Evolutionary conservation across 2,113 vertebrate genomes (phyloP).

Genomic region (Ornithorhynchus anatinus): DNA sequence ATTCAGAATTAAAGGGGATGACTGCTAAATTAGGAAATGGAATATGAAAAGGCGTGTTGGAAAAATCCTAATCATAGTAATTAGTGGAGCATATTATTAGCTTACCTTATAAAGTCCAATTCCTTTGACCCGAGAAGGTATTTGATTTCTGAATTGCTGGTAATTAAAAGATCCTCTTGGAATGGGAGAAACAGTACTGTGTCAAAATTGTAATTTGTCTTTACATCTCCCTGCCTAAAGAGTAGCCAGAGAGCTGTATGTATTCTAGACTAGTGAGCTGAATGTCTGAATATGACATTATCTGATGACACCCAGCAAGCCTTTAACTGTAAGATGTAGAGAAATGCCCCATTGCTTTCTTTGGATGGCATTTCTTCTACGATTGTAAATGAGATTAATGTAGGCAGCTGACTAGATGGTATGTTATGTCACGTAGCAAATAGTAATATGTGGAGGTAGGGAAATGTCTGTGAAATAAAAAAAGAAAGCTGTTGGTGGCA

Average conservation of each 20-base stretch:
- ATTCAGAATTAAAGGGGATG: background rate
- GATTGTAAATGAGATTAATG: constrained; percentile 46
- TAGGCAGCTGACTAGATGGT: constrained; percentile 24
- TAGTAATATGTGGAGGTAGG: background rate
- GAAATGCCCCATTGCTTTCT: constrained; percentile 32
- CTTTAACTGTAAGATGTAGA: constrained; percentile 8
- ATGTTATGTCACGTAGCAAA: constrained; percentile 12
- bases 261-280: constrained; percentile 30
- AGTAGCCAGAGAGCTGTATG: background rate
- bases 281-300: constrained; percentile 44
- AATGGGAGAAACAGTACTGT: background rate
- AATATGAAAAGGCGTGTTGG: background rate
- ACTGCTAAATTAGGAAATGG: background rate
- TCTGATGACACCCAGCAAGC: constrained; percentile 42
- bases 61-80: constrained; percentile 10
- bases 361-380: constrained; percentile 11
- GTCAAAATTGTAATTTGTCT: background rate
- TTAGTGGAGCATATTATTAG: constrained; percentile 20
- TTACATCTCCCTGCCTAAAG: background rate
- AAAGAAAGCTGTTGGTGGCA: too few relatives aligned
- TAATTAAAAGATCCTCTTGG: background rate
- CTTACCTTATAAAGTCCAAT: background rate
- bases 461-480: too few relatives aligned
- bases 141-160: constrained; percentile 19
- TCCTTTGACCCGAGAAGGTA: constrained; percentile 18